Conservation (phyloP, 2,888 invertebrate genomes). For the Morpho deidamia region DNA sequence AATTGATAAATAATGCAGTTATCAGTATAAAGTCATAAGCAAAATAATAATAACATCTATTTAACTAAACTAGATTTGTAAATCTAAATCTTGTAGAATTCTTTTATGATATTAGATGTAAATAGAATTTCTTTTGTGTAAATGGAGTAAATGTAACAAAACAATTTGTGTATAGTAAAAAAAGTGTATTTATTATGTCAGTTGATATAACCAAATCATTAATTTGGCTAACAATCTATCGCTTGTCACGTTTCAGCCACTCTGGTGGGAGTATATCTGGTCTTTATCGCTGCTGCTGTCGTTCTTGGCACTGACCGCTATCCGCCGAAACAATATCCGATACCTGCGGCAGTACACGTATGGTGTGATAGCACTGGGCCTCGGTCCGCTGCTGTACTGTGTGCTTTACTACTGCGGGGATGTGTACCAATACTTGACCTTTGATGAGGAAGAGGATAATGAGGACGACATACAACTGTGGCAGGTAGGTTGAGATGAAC, state of each 20-base stretch:
- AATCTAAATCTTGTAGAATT: too few species aligned
- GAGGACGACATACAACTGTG: constrained; percentile 84
- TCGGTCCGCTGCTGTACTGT: constrained; percentile 90
- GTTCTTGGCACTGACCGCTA: constrained; percentile 90
- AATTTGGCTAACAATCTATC: too few species aligned
- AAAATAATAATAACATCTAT: too few species aligned
- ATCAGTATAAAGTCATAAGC: too few species aligned
- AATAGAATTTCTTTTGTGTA: too few species aligned
- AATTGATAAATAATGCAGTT: too few species aligned
- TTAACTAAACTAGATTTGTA: too few species aligned
- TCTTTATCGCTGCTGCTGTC: constrained; percentile 89
- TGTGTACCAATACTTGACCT: constrained; percentile 85
- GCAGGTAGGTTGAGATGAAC: constrained; percentile 84
- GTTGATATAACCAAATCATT: too few species aligned
- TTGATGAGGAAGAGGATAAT: constrained; percentile 71
- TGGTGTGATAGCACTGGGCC: constrained; percentile 82
- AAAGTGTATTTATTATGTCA: too few species aligned
- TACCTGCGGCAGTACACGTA: constrained; percentile 89
- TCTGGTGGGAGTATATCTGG: constrained; percentile 97
- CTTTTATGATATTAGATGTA: too few species aligned
- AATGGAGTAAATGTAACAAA: too few species aligned
- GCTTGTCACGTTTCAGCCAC: constrained; percentile 72
- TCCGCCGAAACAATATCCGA: constrained; percentile 88
- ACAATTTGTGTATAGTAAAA: too few species aligned
- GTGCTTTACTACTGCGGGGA: constrained; percentile 90